Conservation (phyloP, 2,113 vertebrate genomes). For the Cranoglanis bouderius region DNA sequence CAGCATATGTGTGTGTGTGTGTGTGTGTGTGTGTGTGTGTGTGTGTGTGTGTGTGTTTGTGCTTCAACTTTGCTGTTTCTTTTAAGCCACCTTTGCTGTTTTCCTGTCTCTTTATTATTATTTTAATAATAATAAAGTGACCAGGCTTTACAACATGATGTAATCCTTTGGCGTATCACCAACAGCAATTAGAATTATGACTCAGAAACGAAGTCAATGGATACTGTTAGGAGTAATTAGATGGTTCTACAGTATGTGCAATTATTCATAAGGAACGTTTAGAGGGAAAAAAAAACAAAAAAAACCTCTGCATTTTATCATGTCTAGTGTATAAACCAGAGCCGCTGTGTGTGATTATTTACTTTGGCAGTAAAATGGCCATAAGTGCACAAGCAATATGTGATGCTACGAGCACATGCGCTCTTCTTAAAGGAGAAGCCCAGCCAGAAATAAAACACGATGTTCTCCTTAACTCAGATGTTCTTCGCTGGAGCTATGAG, state of each 20-base stretch:
- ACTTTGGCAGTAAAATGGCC: not conserved
- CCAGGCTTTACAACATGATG: not conserved
- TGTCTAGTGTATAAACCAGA: constrained; percentile 1
- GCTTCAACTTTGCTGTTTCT: constrained; percentile 16
- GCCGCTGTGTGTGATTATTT: not conserved
- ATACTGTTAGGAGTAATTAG: constrained; percentile 32
- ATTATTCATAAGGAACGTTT: constrained; percentile 14
- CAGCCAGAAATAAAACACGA: not conserved
- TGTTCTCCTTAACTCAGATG: not conserved
- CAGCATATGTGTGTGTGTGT: constrained; percentile 39
- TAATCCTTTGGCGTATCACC: constrained; percentile 30
- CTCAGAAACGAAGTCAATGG: constrained; percentile 18
- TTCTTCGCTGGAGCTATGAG: not conserved
- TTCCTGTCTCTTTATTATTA: constrained; percentile 9
- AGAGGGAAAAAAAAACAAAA: not conserved
- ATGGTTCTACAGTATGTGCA: constrained; percentile 7
- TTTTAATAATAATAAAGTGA: constrained; percentile 10
- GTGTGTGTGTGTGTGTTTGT: not conserved
- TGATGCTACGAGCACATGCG: not conserved
- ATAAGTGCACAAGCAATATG: not conserved
- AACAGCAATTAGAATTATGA: constrained; percentile 22
- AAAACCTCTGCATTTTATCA: not conserved
- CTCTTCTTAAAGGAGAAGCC: not conserved
- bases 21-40: constrained; percentile 22
- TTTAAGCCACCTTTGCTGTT: constrained; percentile 11